Evolutionary conservation across 2,797 vertebrate genomes (phyloP).

Genomic region (Oreonectes daqikongensis): DNA sequence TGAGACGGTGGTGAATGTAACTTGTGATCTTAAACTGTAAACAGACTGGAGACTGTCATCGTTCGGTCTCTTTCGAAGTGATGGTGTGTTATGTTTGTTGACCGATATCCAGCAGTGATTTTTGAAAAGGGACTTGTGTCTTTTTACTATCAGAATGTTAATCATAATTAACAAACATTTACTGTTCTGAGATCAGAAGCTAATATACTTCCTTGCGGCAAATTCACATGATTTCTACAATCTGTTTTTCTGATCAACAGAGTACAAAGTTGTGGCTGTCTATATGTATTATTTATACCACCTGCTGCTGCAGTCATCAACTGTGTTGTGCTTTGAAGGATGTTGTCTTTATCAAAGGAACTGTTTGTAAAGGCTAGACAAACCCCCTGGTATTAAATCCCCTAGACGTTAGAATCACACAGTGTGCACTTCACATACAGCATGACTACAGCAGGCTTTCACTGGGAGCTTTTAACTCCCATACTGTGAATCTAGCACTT

Average conservation of each 20-base stretch:
- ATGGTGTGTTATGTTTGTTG: no score
- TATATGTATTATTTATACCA: neutral
- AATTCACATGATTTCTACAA: neutral
- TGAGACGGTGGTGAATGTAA: conserved; percentile 13
- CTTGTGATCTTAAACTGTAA: neutral
- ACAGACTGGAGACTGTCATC: no score
- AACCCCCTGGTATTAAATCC: conserved; percentile 34
- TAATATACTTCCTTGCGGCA: neutral
- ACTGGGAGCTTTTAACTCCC: conserved; percentile 5
- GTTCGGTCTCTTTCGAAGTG: no score
- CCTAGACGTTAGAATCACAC: conserved; percentile 35
- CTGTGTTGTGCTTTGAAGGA: neutral
- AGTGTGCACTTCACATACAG: conserved; percentile 9
- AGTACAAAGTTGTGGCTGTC: conserved; percentile 5
- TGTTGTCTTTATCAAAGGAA: conserved; percentile 1
- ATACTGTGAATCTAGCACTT: conserved; percentile 26
- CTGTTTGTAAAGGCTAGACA: conserved; percentile 15
- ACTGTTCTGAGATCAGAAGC: neutral
- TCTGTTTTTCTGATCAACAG: neutral
- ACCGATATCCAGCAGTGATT: neutral
- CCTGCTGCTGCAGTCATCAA: neutral
- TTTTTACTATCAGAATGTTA: neutral
- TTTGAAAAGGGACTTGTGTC: no score
- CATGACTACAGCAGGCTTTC: neutral
- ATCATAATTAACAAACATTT: neutral